Conservation (phyloP, 2,113 vertebrate species). For the Mobula birostris region DNA sequence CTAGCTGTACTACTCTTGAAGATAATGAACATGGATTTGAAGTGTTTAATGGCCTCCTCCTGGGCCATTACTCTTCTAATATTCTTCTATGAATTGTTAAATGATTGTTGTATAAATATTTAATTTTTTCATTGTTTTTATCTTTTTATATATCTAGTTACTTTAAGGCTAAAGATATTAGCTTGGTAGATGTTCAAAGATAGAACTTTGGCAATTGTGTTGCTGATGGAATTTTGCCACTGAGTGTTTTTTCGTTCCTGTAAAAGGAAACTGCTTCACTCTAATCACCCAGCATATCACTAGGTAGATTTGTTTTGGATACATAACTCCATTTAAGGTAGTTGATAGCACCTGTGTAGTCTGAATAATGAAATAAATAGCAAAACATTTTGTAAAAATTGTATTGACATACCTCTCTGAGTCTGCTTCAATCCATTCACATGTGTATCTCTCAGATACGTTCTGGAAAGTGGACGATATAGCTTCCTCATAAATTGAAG, state of each 20-base stretch:
- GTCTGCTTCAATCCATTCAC: constrained; percentile 28
- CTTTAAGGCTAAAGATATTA: neutral
- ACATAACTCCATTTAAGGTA: too few relatives aligned
- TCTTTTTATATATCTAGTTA: neutral
- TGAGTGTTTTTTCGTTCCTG: too few relatives aligned
- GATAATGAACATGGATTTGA: too few relatives aligned
- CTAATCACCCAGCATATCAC: too few relatives aligned
- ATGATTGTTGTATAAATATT: neutral
- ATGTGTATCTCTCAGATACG: neutral
- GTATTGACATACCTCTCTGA: constrained; percentile 38
- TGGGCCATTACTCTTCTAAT: too few relatives aligned
- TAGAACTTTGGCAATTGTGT: too few relatives aligned
- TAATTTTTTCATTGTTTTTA: neutral
- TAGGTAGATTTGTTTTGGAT: too few relatives aligned
- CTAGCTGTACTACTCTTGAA: too few relatives aligned
- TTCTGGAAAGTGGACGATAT: constrained; percentile 20
- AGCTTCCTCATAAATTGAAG: constrained; percentile 50
- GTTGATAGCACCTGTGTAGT: neutral
- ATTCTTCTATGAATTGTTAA: too few relatives aligned
- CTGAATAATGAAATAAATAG: neutral
- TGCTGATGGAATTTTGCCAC: too few relatives aligned
- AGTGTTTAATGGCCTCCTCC: too few relatives aligned
- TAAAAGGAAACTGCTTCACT: too few relatives aligned
- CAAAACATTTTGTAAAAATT: neutral
- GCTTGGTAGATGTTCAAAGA: neutral